Evolutionary conservation across 53 echinoderm and acorn worm genomes (phyloP).

Genomic region (Pentamera pediparva): DNA sequence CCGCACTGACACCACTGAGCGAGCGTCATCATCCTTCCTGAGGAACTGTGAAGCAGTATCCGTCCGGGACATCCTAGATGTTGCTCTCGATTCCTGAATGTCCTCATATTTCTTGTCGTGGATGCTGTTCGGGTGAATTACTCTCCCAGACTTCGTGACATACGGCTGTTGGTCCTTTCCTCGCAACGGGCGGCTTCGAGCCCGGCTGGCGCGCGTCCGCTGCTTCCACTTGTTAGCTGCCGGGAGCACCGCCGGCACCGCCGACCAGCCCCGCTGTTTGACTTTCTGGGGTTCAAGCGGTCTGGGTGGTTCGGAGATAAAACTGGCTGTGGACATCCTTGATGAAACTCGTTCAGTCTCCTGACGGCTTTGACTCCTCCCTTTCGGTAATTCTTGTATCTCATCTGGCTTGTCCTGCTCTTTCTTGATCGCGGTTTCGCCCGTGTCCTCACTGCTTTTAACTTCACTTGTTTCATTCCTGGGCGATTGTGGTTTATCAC

Average conservation of each 20-base stretch:
- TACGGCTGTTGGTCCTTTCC: conserved; percentile 28
- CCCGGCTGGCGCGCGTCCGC: not conserved
- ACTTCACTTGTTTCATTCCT: too few species aligned
- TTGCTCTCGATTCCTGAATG: conserved; percentile 34
- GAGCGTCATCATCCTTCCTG: not conserved
- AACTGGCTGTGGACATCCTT: not conserved
- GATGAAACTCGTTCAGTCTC: not conserved
- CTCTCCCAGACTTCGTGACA: conserved; percentile 55
- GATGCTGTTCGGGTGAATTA: conserved; percentile 43
- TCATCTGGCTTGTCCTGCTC: too few species aligned
- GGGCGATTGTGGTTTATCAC: too few species aligned
- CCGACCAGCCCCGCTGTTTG: conserved; percentile 15
- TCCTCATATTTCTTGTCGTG: conserved; percentile 39
- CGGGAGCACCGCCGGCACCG: not conserved
- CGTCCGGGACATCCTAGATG: not conserved
- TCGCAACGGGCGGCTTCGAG: not conserved
- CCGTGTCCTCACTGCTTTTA: too few species aligned
- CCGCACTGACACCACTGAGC: too few species aligned
- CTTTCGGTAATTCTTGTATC: not conserved
- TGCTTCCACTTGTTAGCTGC: conserved; percentile 15
- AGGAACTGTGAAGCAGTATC: conserved; percentile 2
- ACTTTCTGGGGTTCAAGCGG: not conserved
- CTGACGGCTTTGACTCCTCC: not conserved
- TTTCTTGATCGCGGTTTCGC: too few species aligned
- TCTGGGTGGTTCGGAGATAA: conserved; percentile 11